These are phyloP conservation scores for Clostera curtula DNA, from an alignment of 2,888 invertebrate species.

Conservation along the genomic window DNA sequence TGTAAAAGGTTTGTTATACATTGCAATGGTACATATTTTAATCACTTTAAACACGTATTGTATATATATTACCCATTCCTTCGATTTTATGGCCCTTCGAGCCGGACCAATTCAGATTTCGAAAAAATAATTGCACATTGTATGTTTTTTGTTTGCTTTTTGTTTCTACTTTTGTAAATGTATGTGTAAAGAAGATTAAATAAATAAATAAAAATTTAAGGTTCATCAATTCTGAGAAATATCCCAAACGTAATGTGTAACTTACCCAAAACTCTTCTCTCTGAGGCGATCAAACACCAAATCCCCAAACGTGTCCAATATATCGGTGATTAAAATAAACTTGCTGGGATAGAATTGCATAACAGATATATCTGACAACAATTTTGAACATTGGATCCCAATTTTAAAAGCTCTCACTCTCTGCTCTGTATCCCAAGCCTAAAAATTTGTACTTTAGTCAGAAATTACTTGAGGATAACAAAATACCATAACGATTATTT, in stretches of 20 bases:
- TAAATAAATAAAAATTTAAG: too few relatives aligned
- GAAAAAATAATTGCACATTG: too few relatives aligned
- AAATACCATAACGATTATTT: too few relatives aligned
- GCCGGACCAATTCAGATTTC: too few relatives aligned
- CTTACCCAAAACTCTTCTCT: conserved; percentile 77
- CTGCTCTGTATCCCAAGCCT: conserved; percentile 96
- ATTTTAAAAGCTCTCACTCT: conserved; percentile 97
- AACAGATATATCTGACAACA: conserved; percentile 91
- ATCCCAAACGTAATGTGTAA: conserved; percentile 4
- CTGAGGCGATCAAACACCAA: conserved; percentile 90
- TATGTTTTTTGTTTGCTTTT: too few relatives aligned
- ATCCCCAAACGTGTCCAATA: conserved; percentile 94
- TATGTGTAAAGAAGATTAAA: too few relatives aligned
- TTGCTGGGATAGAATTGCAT: conserved; percentile 98
- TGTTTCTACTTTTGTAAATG: too few relatives aligned
- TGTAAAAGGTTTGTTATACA: conserved; percentile 15
- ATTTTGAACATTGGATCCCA: conserved; percentile 96
- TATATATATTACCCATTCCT: too few relatives aligned
- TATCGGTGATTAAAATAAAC: conserved; percentile 96
- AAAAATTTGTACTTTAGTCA: background rate
- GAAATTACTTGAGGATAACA: too few relatives aligned
- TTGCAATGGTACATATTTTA: conserved; percentile 1
- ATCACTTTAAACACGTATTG: too few relatives aligned
- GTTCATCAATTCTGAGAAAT: too few relatives aligned
- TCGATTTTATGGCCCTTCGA: too few relatives aligned